A percentile compares a stretch with the other conserved stretches of the same genome.
These are phyloP conservation scores for Apotomis betuletana DNA, from an alignment of 2,888 invertebrate species.

Conservation along the genomic window DNA sequence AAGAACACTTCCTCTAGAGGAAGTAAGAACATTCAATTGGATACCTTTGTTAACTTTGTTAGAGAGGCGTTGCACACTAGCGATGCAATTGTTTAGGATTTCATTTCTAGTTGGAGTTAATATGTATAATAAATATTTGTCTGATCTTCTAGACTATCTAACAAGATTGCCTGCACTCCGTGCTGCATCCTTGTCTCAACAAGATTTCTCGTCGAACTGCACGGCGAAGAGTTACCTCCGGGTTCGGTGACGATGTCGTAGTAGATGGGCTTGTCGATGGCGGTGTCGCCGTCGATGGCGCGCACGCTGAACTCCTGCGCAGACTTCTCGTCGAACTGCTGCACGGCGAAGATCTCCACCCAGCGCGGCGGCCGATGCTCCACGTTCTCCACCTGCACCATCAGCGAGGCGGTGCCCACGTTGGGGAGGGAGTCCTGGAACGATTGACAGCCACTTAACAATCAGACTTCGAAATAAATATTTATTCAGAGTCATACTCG, in stretches of 20 bases:
- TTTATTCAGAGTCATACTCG: not conserved
- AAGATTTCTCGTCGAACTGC: too few relatives aligned
- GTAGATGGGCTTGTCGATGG: constrained; percentile 79
- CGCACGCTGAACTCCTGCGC: constrained; percentile 68
- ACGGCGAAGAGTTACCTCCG: constrained; percentile 57
- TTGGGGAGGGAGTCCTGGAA: constrained; percentile 74
- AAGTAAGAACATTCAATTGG: too few relatives aligned
- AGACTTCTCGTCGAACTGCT: constrained; percentile 83
- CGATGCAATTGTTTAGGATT: too few relatives aligned
- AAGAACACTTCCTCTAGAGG: constrained; percentile 68
- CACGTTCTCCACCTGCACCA: constrained; percentile 84
- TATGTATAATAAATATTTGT: too few relatives aligned
- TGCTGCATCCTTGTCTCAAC: too few relatives aligned
- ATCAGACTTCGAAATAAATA: not conserved
- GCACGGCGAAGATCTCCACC: constrained; percentile 81
- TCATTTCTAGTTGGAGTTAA: too few relatives aligned
- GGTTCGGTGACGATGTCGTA: constrained; percentile 73
- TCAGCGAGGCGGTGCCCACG: constrained; percentile 69
- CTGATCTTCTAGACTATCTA: too few relatives aligned
- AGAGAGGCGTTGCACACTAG: too few relatives aligned
- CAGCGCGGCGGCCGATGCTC: constrained; percentile 85
- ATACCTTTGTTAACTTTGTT: too few relatives aligned
- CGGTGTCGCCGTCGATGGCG: constrained; percentile 86
- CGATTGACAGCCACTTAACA: not conserved
- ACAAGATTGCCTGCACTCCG: too few relatives aligned